A percentile compares a stretch with the other conserved stretches of the same genome.
phyloP scores from a whole-genome alignment of 2,888 invertebrate genomes.

The Euzetes globulus region DNA sequence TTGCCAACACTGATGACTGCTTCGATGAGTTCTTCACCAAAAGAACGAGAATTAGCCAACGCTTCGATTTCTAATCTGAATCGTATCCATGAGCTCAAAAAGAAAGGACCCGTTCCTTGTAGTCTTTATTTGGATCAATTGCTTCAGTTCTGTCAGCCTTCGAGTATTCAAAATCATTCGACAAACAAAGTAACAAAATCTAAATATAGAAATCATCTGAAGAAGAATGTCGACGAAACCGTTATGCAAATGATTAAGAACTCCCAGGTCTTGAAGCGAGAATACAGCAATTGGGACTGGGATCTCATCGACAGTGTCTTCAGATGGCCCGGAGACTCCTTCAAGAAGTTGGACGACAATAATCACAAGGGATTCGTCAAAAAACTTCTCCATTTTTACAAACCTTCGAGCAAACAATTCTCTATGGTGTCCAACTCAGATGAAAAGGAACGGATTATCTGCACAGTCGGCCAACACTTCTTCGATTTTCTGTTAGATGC shows the following conservation, averaged over 20 bases:
- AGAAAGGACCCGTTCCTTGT: slow-evolving; percentile 68
- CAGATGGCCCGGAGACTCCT: slow-evolving; percentile 51
- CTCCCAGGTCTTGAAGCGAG: slow-evolving; percentile 69
- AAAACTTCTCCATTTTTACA: slow-evolving; percentile 72
- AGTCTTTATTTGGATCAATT: slow-evolving; percentile 71
- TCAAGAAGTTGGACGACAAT: slow-evolving; percentile 59
- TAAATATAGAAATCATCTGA: neutral
- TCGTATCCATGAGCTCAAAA: slow-evolving; percentile 64
- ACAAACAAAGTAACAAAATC: slow-evolving; percentile 10
- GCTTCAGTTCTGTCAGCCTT: slow-evolving; percentile 41
- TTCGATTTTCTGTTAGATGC: slow-evolving; percentile 64
- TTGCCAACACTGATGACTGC: slow-evolving; percentile 75
- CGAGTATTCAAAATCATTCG: neutral
- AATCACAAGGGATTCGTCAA: slow-evolving; percentile 61
- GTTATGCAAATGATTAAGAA: slow-evolving; percentile 57
- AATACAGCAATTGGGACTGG: slow-evolving; percentile 81
- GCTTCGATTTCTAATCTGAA: slow-evolving; percentile 69
- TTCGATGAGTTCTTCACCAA: slow-evolving; percentile 41
- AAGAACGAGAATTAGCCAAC: slow-evolving; percentile 53
- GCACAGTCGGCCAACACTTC: slow-evolving; percentile 55
- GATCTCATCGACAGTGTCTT: slow-evolving; percentile 73
- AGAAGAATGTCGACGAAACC: slow-evolving; percentile 39
- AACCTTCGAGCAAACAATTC: slow-evolving; percentile 77
- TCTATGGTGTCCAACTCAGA: slow-evolving; percentile 62
- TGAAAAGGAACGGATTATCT: slow-evolving; percentile 48